Base-by-base conservation (phyloP, 1,140 invertebrate genomes). In the Euschistus heros region DNA sequence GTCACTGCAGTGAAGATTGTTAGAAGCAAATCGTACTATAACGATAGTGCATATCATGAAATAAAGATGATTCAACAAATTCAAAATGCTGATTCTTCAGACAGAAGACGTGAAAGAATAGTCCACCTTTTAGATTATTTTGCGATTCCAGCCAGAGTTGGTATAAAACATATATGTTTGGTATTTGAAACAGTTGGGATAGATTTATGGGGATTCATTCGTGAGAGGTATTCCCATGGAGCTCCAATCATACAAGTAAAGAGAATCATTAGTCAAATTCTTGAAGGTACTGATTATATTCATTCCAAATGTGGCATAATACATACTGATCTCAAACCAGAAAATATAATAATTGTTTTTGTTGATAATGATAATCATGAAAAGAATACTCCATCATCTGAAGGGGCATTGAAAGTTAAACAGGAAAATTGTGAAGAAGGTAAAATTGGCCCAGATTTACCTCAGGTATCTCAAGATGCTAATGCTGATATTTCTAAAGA, bases 311-410 rank as follows among this genome's bases (percentile, higher is more conserved):
- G 86, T 73, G 76, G 81, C 67, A 87, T 88, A 52, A 88, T 88
- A 67, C 86, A 88, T 71, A 88, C 86, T 5, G 86, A 88, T 71
- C 86, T 88, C 62, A 88, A 88, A 72, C 86, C 86, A 33, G 86
- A 88, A 75, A 88, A 88, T 75, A 84, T 88, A 47, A 72, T 88
- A 8, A 72, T 86, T 64, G 82, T 82, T 75, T 81, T 85, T 0
- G 79, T 81, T 71, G 83, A 86, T 68, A 69, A 70, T 1, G 75
- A 84, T 69, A n/a, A n/a, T n/a, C n/a, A n/a, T n/a, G n/a, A n/a
- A n/a, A n/a, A n/a, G n/a, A n/a, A n/a, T n/a, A n/a, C n/a, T n/a
- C n/a, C n/a, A n/a, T 76, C 86, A 42, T 72, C 78, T 26, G 80
- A 81, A 71, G 71, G 86, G 64, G 84, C 84, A 14, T 76, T 77